These are phyloP conservation scores for Parasteatoda tepidariorum DNA, from an alignment of 1,140 invertebrate genomes.

Conservation along the genomic window DNA sequence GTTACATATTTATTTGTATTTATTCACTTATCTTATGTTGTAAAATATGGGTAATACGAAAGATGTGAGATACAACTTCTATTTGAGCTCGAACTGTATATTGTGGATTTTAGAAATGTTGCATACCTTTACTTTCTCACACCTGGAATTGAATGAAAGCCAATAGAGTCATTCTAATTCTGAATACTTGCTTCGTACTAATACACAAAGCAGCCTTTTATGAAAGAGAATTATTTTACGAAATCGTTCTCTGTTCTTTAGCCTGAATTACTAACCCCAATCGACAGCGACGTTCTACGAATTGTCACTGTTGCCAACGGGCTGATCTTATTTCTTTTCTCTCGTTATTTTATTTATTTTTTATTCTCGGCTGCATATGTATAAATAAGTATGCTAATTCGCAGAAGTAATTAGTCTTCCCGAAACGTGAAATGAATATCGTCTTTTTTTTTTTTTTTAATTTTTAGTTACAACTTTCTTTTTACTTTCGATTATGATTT, in stretches of 20 bases:
- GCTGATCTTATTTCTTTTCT: slow-evolving; percentile 27
- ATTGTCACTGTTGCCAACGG: slow-evolving; percentile 40
- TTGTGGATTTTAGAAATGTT: no score
- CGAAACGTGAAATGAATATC: slow-evolving; percentile 27
- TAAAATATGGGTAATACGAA: no score
- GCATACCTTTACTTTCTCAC: no score
- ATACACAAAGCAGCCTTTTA: not conserved
- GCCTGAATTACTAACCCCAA: slow-evolving; percentile 50
- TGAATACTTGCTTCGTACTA: not conserved
- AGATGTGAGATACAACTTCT: no score
- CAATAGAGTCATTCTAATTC: not conserved
- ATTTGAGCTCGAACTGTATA: no score
- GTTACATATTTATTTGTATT: no score
- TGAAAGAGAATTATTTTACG: not conserved
- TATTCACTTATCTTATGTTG: no score
- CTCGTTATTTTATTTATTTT: no score
- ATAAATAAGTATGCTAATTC: slow-evolving; percentile 29
- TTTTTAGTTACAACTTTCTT: no score
- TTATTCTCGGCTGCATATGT: not conserved
- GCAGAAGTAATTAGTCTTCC: slow-evolving; percentile 16
- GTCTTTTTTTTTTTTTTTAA: no score
- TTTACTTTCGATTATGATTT: no score
- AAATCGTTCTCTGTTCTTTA: slow-evolving; percentile 6
- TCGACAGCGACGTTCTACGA: not conserved
- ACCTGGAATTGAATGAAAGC: slow-evolving; percentile 1